These are phyloP conservation scores for Enteromius radiatus DNA, from an alignment of 2,797 vertebrate genomes.

Conservation along the genomic window DNA sequence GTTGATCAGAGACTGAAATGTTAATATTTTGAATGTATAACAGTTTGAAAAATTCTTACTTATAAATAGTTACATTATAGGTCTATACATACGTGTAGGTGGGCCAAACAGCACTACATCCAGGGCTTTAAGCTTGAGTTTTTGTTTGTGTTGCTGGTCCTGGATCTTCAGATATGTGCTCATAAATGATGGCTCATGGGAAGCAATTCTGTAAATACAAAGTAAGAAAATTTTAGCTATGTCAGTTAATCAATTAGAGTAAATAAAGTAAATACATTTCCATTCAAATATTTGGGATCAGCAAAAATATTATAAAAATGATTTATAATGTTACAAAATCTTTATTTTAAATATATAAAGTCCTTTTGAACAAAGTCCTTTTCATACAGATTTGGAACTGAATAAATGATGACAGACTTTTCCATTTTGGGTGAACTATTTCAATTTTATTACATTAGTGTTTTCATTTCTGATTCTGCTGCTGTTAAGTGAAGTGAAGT, in stretches of 20 bases:
- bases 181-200: slow-evolving; percentile 94
- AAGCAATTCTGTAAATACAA: slow-evolving; percentile 86
- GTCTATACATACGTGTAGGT: slow-evolving; percentile 85
- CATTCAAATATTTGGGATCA: background rate
- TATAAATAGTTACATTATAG: background rate
- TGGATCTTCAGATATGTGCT: slow-evolving; percentile 90
- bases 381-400: background rate
- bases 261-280: background rate
- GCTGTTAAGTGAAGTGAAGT: too few relatives aligned
- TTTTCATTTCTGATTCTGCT: too few relatives aligned
- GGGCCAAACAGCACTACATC: slow-evolving; percentile 98
- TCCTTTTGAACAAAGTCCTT: background rate
- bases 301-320: too few relatives aligned
- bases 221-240: background rate
- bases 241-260: background rate
- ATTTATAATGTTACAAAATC: background rate
- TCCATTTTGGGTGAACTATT: too few relatives aligned
- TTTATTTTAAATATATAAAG: background rate
- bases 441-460: too few relatives aligned
- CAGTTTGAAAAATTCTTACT: background rate
- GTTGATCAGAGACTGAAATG: background rate
- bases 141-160: slow-evolving; percentile 97
- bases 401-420: too few relatives aligned
- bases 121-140: slow-evolving; percentile 95
- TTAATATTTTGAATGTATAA: background rate